Conservation (phyloP, 2,888 invertebrate species). For the Charanyca ferruginea region DNA sequence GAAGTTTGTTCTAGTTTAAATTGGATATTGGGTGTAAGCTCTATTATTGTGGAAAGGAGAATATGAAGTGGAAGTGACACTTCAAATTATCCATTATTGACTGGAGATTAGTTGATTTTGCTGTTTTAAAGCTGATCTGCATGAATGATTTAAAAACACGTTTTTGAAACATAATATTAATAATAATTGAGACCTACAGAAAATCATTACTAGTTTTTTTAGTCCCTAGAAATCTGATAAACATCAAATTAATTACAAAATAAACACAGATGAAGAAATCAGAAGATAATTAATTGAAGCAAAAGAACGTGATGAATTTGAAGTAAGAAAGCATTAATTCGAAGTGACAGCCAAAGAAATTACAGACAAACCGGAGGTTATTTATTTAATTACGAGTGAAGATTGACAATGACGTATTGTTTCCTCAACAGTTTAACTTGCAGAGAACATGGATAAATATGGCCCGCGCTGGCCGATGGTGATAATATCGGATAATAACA, state of each 20-base stretch:
- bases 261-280: slow-evolving; percentile 30
- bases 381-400: slow-evolving; percentile 82
- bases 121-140: not conserved
- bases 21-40: slow-evolving; percentile 19
- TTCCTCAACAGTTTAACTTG: slow-evolving; percentile 76
- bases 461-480: slow-evolving; percentile 68
- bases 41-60: not conserved
- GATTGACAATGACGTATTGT: slow-evolving; percentile 87
- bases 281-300: slow-evolving; percentile 48
- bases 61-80: slow-evolving; percentile 2
- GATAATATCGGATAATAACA: slow-evolving; percentile 80
- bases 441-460: slow-evolving; percentile 78
- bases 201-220: not conserved
- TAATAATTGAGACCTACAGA: not conserved
- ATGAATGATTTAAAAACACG: not conserved
- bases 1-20: slow-evolving; percentile 32
- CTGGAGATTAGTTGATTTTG: not conserved
- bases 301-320: slow-evolving; percentile 61
- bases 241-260: slow-evolving; percentile 26
- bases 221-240: not conserved
- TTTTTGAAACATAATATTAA: no score
- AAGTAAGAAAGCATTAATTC: slow-evolving; percentile 61
- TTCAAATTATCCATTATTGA: not conserved
- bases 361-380: slow-evolving; percentile 67
- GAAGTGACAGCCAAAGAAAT: slow-evolving; percentile 62